Evolutionary conservation across 2,888 invertebrate genomes (phyloP).

Genomic region (Hedychridium roseum): DNA sequence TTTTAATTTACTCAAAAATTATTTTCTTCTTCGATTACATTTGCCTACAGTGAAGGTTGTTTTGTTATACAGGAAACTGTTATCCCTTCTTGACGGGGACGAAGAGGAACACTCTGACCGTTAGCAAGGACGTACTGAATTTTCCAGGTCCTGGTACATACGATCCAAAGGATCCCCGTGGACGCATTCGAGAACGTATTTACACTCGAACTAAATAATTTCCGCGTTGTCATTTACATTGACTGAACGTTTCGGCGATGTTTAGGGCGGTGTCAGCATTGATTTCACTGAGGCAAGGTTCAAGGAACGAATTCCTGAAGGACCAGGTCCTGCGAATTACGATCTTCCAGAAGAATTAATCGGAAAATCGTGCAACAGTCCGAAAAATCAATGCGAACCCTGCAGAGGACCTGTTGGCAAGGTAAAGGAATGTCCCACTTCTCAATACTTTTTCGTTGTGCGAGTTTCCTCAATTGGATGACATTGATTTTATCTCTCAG

Average conservation of each 20-base stretch:
- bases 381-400: conserved; percentile 26
- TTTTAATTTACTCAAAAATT: too few species aligned
- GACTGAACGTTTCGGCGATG: conserved; percentile 12
- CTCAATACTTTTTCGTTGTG: not conserved
- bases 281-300: conserved; percentile 40
- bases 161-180: conserved; percentile 21
- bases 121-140: conserved; percentile 23
- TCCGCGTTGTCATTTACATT: conserved; percentile 10
- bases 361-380: conserved; percentile 12
- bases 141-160: conserved; percentile 39
- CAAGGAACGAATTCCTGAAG: conserved; percentile 19
- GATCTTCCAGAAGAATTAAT: conserved; percentile 7
- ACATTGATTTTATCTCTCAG: conserved; percentile 12
- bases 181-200: conserved; percentile 44
- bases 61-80: conserved; percentile 14
- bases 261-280: conserved; percentile 44
- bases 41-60: too few species aligned
- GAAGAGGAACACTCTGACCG: conserved; percentile 22
- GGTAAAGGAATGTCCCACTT: too few species aligned
- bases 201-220: conserved; percentile 5
- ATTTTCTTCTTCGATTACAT: too few species aligned
- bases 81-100: conserved; percentile 40
- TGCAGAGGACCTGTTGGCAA: conserved; percentile 35
- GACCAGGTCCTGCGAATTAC: conserved; percentile 31
- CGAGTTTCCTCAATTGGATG: not conserved